These are phyloP conservation scores for Rhinichthys klamathensis DNA, from an alignment of 2,113 vertebrate species.

Conservation along the genomic window DNA sequence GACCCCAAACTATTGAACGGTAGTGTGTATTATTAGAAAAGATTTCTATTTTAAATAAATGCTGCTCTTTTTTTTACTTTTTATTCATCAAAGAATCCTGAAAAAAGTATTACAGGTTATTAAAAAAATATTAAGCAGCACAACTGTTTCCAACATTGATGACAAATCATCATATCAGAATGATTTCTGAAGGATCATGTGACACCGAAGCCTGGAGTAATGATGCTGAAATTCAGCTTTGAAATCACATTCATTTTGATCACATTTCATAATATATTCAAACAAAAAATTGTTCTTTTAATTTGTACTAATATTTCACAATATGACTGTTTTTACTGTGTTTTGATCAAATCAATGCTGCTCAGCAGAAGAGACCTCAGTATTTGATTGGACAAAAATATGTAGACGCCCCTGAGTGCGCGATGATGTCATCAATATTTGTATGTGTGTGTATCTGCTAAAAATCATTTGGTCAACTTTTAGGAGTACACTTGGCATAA, in stretches of 20 bases:
- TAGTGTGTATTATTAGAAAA: no score
- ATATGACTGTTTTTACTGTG: background rate
- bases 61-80: background rate
- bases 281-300: background rate
- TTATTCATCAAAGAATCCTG: background rate
- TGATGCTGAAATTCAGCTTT: background rate
- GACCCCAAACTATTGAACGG: no score
- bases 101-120: background rate
- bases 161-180: background rate
- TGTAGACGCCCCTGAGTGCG: background rate
- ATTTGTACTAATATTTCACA: background rate
- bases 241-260: background rate
- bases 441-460: background rate
- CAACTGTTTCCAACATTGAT: no score
- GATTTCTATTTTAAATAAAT: no score
- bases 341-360: background rate
- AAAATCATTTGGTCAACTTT: background rate
- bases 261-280: no score
- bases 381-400: background rate
- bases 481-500: background rate
- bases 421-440: background rate
- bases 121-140: no score
- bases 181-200: background rate
- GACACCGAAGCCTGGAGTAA: background rate
- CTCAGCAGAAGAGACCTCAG: background rate